phyloP scores from a whole-genome alignment of 2,113 vertebrate species.

The Steatornis caripensis region DNA sequence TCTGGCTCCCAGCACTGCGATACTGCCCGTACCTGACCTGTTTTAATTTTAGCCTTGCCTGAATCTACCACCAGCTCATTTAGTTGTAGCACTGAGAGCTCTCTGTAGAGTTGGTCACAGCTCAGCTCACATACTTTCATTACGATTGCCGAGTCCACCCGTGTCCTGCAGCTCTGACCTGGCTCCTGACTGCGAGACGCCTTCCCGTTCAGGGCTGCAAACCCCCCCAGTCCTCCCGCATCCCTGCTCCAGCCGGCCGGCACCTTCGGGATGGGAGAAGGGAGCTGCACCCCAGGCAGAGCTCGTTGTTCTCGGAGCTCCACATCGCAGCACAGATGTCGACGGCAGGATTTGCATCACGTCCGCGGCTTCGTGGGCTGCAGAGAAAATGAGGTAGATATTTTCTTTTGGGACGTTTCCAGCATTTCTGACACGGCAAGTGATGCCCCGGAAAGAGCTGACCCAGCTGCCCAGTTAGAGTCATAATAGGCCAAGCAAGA shows the following conservation, averaged over 20 bases:
- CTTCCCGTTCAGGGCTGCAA: too few species aligned
- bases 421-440: neutral
- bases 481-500: neutral
- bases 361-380: neutral
- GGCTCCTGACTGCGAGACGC: neutral
- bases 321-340: fast-evolving
- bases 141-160: neutral
- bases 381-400: neutral
- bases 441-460: neutral
- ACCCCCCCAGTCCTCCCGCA: too few species aligned
- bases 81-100: neutral
- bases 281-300: neutral
- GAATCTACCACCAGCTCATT: conserved; percentile 2
- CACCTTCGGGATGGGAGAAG: neutral
- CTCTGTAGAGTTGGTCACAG: neutral
- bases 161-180: neutral
- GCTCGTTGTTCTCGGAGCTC: neutral
- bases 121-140: neutral
- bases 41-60: conserved; percentile 21
- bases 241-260: neutral
- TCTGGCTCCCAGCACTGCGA: neutral
- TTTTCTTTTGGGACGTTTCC: neutral
- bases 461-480: neutral
- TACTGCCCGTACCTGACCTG: neutral
- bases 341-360: neutral